These are phyloP conservation scores for Coenonympha glycerion DNA, from an alignment of 2,888 invertebrate species.

Conservation along the genomic window DNA sequence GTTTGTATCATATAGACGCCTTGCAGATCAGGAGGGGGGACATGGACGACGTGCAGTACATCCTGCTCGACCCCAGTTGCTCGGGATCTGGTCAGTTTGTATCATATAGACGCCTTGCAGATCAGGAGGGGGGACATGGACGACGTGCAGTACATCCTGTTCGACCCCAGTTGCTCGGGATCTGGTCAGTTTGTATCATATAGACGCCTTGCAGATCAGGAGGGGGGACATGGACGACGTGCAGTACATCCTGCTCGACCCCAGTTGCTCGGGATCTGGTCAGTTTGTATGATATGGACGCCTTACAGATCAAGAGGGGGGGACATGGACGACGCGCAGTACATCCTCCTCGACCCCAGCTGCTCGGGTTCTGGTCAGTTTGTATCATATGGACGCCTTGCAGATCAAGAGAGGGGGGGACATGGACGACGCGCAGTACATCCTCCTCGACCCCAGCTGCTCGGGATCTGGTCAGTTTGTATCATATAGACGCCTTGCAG, in stretches of 20 bases:
- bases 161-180: conserved; percentile 98
- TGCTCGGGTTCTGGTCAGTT: conserved; percentile 98
- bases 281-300: conserved; percentile 83
- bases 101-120: conserved; percentile 83
- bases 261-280: conserved; percentile 97
- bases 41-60: conserved; percentile 85
- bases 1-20: conserved; percentile 83
- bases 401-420: conserved; percentile 76
- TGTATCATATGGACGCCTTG: conserved; percentile 83
- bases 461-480: conserved; percentile 95
- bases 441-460: conserved; percentile 97
- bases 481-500: conserved; percentile 83
- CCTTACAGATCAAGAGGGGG: conserved; percentile 78
- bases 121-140: conserved; percentile 77
- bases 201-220: conserved; percentile 83
- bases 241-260: conserved; percentile 95
- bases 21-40: conserved; percentile 78
- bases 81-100: conserved; percentile 95
- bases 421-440: conserved; percentile 85
- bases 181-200: conserved; percentile 87
- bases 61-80: conserved; percentile 97
- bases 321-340: conserved; percentile 83
- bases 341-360: conserved; percentile 96
- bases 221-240: conserved; percentile 79
- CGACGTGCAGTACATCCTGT: conserved; percentile 90